Percentiles rank a stretch among this genome's conserved stretches.
Evolutionary conservation across 2,888 invertebrate species (phyloP).

Genomic region (Gari tellinella): DNA sequence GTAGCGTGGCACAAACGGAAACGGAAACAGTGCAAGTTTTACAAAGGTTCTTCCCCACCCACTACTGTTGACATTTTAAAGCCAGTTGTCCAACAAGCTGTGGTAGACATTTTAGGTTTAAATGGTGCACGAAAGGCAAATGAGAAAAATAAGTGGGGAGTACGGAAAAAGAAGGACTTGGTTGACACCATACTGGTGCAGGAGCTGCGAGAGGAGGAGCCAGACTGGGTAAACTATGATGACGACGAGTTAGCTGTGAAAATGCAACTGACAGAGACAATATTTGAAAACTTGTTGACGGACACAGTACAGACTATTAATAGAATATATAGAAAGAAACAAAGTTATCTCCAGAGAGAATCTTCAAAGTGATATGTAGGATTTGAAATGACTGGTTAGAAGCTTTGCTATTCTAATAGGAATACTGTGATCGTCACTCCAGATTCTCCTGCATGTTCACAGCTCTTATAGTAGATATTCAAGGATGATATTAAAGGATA

Average conservation of each 20-base stretch:
- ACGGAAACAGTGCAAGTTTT: constrained; percentile 73
- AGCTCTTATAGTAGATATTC: too few species aligned
- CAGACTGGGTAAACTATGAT: constrained; percentile 90
- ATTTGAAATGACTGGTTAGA: too few species aligned
- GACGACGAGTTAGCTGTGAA: constrained; percentile 90
- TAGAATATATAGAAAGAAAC: constrained; percentile 71
- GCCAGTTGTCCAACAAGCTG: constrained; percentile 77
- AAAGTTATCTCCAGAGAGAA: constrained; percentile 40
- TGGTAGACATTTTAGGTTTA: constrained; percentile 75
- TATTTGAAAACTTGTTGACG: constrained; percentile 86
- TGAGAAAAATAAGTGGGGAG: constrained; percentile 76
- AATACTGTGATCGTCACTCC: too few species aligned
- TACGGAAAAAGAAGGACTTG: constrained; percentile 86
- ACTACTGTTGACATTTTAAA: constrained; percentile 74
- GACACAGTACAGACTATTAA: constrained; percentile 85
- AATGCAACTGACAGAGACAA: constrained; percentile 86
- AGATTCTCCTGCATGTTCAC: too few species aligned
- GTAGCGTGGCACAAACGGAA: constrained; percentile 86
- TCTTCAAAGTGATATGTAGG: too few species aligned
- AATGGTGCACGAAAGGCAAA: constrained; percentile 67
- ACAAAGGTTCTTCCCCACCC: constrained; percentile 75
- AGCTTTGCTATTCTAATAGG: too few species aligned
- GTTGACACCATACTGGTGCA: constrained; percentile 90
- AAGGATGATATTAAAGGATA: too few species aligned
- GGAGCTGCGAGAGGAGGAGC: constrained; percentile 90